These are phyloP conservation scores for Odocoileus virginianus DNA, from an alignment of 2,113 vertebrate species.

Conservation along the genomic window DNA sequence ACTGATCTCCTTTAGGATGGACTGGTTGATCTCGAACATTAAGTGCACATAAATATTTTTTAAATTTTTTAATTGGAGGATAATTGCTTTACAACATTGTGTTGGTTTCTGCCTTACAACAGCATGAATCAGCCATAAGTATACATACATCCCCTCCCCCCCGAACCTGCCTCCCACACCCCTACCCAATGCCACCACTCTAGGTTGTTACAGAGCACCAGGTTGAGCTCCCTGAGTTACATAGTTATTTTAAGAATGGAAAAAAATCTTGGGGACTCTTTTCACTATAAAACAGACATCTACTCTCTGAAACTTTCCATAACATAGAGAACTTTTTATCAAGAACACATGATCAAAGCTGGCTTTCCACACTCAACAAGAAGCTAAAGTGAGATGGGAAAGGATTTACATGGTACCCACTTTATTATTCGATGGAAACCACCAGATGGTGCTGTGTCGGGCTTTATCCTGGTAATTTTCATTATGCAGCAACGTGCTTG, in stretches of 20 bases:
- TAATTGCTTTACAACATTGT: neutral
- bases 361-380: neutral
- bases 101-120: neutral
- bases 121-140: neutral
- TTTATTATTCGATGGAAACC: neutral
- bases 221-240: neutral
- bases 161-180: neutral
- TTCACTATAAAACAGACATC: neutral
- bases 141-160: neutral
- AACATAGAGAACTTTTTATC: neutral
- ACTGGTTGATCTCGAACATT: too few species aligned
- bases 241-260: neutral
- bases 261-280: neutral
- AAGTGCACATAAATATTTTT: neutral
- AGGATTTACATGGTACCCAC: neutral
- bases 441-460: slow-evolving; percentile 11
- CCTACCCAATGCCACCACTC: neutral
- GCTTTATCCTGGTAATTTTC: neutral
- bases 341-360: neutral
- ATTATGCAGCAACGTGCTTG: neutral
- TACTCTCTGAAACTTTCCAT: neutral
- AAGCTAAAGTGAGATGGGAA: neutral
- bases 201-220: neutral
- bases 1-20: too few species aligned
- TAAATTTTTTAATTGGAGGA: neutral